Percentiles rank a stretch among this genome's conserved stretches.
Conservation (phyloP, 1,140 invertebrate species). For the Drosophila trapezifrons region DNA sequence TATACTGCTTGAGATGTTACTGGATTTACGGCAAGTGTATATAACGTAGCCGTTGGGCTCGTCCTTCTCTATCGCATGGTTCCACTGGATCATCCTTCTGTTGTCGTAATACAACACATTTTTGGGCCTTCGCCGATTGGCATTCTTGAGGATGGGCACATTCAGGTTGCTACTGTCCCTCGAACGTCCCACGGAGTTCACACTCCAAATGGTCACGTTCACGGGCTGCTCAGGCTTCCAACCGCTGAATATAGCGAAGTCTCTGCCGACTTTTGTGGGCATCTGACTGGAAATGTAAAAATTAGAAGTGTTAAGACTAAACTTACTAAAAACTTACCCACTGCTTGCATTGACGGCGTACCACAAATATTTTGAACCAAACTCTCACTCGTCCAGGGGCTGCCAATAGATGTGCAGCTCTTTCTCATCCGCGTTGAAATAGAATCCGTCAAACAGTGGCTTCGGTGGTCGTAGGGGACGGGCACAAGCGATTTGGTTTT, state of each 20-base stretch:
- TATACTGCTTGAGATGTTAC: neutral
- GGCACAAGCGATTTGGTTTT: no score
- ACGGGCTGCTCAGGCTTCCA: neutral
- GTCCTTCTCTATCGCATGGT: neutral
- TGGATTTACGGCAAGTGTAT: neutral
- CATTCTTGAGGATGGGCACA: neutral
- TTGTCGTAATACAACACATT: neutral
- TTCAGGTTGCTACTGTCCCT: neutral
- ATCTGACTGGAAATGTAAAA: neutral
- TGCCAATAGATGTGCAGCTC: conserved; percentile 2
- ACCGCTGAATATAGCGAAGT: neutral
- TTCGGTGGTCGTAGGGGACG: neutral
- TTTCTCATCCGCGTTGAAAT: neutral
- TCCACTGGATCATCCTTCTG: neutral
- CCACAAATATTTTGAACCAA: neutral
- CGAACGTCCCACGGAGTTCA: neutral
- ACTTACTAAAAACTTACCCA: neutral
- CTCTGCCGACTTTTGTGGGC: neutral
- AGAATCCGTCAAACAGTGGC: neutral
- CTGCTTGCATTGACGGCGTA: neutral
- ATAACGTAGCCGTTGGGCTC: neutral
- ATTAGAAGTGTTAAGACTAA: neutral
- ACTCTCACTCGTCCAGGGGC: conserved; percentile 2
- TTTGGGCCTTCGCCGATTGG: neutral
- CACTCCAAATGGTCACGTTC: neutral